Evolutionary conservation across 30 jellyfish, hydroid and myxozoan genomes (phyloP), one percentile per base, ranked within the genome.

Genomic region (Chironex yamaguchii): DNA sequence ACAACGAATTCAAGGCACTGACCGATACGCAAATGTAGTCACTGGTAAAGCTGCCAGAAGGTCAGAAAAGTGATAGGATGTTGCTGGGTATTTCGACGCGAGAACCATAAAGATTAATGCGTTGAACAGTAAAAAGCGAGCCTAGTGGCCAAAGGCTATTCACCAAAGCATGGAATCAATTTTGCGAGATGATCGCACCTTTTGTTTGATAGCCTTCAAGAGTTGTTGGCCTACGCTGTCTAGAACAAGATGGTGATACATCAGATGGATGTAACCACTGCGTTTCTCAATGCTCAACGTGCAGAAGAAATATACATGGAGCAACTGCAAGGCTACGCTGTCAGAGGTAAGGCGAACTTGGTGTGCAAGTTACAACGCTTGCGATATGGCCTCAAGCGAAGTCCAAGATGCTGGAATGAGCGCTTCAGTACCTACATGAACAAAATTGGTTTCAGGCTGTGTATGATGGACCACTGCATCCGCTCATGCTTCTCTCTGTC

Each of bases 191-290:
- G 36, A 28, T 50, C 33, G 0, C 81, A 31, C 89, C 89, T 17
- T 77, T 51, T 25, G 79, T 52, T 2, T n/a, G 81, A 52, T 26
- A 22, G 79, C 33, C 11, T 76, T 9, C 77, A 79, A 12, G 34
- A 77, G n/a, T 58, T 76, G 64, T 13, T 76, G 24, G 83, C 89
- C 6, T 52, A 50, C 23, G 89, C 89, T 0, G 64, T 34, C 14
- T 33, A 76, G 81, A 76, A 24, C 2, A 29, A 0, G 20, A n/a
- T 76, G 81, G 79, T 50, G 9, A 30, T 76, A n/a, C 83, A 76
- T 76, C 89, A 76, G 27, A 52, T 76, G 89, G 89, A 76, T 52
- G 89, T 76, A 1, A 29, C 34, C 22, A 76, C 83, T 50, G 89
- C 89, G 32, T 76, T 76, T 52, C 29, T 50, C 34, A 73, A 73